phyloP scores from a whole-genome alignment of 1,140 invertebrate genomes.

The Asbolus verrucosus region DNA sequence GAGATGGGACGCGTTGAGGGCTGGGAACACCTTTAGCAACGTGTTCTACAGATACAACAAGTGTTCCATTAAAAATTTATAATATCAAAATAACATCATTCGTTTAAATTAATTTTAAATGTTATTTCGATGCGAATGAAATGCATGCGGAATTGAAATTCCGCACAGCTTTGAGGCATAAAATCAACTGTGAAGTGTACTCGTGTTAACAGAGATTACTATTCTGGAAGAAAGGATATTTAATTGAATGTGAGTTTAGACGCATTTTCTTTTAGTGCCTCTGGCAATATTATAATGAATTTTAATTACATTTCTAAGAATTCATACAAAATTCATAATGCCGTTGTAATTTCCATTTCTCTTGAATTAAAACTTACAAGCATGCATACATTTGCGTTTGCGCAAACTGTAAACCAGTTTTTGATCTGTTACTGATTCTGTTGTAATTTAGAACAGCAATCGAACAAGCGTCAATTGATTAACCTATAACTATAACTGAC shows the following conservation, averaged over 20 bases:
- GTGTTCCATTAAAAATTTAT: neutral
- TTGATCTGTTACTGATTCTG: too few species aligned
- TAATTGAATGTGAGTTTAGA: neutral
- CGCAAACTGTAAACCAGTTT: too few species aligned
- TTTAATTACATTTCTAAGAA: neutral
- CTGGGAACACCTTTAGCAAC: neutral
- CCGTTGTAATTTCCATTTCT: too few species aligned
- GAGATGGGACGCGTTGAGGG: neutral
- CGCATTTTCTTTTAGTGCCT: neutral
- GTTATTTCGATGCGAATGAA: neutral
- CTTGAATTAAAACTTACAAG: too few species aligned
- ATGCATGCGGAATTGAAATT: neutral
- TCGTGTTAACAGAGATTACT: neutral
- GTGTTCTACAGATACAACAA: slow-evolving; percentile 1
- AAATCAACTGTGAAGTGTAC: neutral
- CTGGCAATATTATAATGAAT: neutral
- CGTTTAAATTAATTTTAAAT: neutral
- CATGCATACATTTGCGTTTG: too few species aligned
- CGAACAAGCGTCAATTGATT: too few species aligned
- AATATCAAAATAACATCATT: neutral
- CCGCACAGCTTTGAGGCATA: neutral
- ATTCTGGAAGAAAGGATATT: neutral
- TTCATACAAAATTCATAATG: too few species aligned
- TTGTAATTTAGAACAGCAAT: too few species aligned
- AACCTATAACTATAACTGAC: too few species aligned